Conservation (phyloP, 2,888 invertebrate species). For the Plagodis pulveraria region DNA sequence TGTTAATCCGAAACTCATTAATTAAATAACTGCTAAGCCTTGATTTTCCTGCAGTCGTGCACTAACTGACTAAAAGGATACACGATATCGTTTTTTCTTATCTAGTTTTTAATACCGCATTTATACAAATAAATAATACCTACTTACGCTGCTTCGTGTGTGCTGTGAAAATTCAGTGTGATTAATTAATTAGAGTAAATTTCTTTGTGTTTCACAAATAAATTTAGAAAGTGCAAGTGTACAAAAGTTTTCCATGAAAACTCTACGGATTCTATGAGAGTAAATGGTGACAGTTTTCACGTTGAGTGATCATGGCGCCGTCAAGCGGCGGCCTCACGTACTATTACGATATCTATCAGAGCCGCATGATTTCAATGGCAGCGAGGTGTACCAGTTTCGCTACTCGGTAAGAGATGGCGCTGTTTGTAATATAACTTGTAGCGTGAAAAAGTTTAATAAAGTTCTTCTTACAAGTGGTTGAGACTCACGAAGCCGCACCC, state of each 20-base stretch:
- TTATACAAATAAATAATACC: slow-evolving; percentile 5
- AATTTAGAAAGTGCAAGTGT: slow-evolving; percentile 18
- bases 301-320: slow-evolving; percentile 84
- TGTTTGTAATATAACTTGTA: slow-evolving; percentile 22
- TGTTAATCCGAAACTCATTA: slow-evolving; percentile 77
- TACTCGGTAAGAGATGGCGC: slow-evolving; percentile 82
- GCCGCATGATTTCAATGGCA: slow-evolving; percentile 51
- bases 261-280: slow-evolving; percentile 66
- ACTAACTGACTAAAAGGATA: slow-evolving; percentile 56
- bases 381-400: slow-evolving; percentile 57
- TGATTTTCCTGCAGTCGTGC: slow-evolving; percentile 78
- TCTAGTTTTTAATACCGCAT: slow-evolving; percentile 16
- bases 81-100: slow-evolving; percentile 48
- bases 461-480: too few species aligned
- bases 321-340: slow-evolving; percentile 84
- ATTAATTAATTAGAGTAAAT: slow-evolving; percentile 2
- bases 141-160: neutral
- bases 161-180: neutral
- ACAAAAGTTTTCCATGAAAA: slow-evolving; percentile 28
- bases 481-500: too few species aligned
- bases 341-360: slow-evolving; percentile 71
- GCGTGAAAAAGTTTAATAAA: too few species aligned
- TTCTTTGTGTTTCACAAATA: neutral
- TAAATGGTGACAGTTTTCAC: slow-evolving; percentile 89
- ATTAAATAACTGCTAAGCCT: slow-evolving; percentile 73